These are phyloP conservation scores for Cynodonichthys magdalenae DNA, from an alignment of 2,797 vertebrate genomes.

Conservation along the genomic window DNA sequence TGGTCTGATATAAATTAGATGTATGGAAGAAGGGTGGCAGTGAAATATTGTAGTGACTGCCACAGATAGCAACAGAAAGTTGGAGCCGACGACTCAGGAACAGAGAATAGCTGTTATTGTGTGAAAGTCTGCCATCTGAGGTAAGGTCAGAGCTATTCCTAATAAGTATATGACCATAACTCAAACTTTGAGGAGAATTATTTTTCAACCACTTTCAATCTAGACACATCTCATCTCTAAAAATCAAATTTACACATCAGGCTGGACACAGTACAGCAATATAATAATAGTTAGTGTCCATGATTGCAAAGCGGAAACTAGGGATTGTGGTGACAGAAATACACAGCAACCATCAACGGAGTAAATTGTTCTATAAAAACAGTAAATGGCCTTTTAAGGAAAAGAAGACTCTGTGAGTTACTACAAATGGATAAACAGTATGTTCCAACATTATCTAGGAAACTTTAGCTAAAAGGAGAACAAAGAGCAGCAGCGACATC, in stretches of 20 bases:
- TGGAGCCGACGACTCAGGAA: not conserved
- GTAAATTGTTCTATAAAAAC: not conserved
- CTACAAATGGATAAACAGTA: constrained; percentile 8
- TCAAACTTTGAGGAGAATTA: not conserved
- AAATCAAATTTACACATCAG: not conserved
- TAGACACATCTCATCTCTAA: not conserved
- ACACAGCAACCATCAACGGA: not conserved
- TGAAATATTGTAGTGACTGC: not conserved
- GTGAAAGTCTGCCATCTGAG: not conserved
- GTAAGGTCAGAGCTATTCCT: not conserved
- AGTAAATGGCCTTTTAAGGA: constrained; percentile 7
- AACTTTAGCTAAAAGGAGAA: constrained; percentile 3
- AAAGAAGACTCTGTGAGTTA: not conserved
- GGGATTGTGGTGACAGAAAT: not conserved
- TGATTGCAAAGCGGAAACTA: not conserved
- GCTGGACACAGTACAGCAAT: not conserved
- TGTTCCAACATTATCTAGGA: not conserved
- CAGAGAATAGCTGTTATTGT: too few relatives aligned
- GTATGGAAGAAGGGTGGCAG: too few relatives aligned
- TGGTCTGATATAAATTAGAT: not conserved
- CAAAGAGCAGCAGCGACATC: not conserved
- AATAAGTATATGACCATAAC: not conserved
- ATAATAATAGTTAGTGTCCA: not conserved
- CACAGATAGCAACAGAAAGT: not conserved
- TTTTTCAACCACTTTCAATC: not conserved